Percentiles rank a stretch among this genome's conserved stretches.
These are phyloP conservation scores for Chunga burmeisteri DNA, from an alignment of 2,113 vertebrate species.

Conservation along the genomic window DNA sequence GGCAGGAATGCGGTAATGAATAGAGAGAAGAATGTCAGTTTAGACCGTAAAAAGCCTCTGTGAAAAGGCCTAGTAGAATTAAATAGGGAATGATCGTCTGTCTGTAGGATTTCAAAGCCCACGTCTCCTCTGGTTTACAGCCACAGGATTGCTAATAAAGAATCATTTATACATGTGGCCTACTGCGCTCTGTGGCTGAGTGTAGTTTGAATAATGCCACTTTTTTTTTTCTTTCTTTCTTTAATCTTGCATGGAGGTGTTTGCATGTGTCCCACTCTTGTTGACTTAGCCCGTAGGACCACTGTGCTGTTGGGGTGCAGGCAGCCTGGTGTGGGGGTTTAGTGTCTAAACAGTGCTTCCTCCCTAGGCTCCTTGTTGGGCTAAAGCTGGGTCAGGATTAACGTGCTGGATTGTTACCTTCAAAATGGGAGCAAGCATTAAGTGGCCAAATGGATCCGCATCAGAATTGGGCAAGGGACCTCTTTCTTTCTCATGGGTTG, in stretches of 20 bases:
- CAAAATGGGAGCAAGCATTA: neutral
- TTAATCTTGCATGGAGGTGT: neutral
- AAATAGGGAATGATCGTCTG: constrained; percentile 25
- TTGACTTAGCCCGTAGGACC: neutral
- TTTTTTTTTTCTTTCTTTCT: neutral
- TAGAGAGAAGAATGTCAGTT: constrained; percentile 66
- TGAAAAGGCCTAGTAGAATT: constrained; percentile 49
- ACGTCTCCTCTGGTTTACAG: constrained; percentile 54
- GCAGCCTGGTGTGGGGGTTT: neutral
- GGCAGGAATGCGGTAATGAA: constrained; percentile 52
- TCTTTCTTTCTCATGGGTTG: neutral
- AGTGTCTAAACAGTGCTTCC: neutral
- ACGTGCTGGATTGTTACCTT: neutral
- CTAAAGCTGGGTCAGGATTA: neutral
- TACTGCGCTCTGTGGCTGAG: neutral
- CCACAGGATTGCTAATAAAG: neutral
- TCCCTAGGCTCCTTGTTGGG: neutral
- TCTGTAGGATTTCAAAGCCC: constrained; percentile 53
- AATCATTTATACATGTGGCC: neutral
- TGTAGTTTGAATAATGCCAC: neutral
- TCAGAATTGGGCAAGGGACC: neutral
- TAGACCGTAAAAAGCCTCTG: constrained; percentile 44
- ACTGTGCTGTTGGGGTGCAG: neutral
- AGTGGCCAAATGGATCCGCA: neutral
- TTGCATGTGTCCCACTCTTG: neutral